These are phyloP conservation scores for Limnephilus auricula DNA, from an alignment of 2,888 invertebrate genomes.

Conservation along the genomic window DNA sequence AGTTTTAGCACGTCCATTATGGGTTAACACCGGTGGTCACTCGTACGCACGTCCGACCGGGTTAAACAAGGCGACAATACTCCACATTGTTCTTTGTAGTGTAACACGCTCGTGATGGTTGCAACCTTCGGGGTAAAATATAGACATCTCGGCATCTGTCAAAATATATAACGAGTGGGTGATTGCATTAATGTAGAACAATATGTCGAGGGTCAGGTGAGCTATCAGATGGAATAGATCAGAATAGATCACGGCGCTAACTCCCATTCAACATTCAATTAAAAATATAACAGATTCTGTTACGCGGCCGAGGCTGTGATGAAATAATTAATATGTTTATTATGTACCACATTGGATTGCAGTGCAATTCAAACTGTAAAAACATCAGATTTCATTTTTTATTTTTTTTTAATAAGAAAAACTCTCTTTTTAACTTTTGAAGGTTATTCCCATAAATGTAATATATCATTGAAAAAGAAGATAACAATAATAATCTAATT, in stretches of 20 bases:
- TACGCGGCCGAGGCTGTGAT: not conserved
- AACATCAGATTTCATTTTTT: too few species aligned
- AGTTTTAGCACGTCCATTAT: too few species aligned
- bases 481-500: too few species aligned
- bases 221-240: not conserved
- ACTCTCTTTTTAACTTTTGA: too few species aligned
- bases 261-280: not conserved
- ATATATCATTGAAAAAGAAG: too few species aligned
- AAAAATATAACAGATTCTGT: constrained; percentile 5
- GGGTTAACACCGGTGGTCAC: too few species aligned
- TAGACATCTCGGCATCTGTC: constrained; percentile 38
- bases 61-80: too few species aligned
- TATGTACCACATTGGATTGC: not conserved
- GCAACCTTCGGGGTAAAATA: constrained; percentile 30
- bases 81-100: constrained; percentile 21
- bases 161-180: constrained; percentile 32
- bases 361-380: not conserved
- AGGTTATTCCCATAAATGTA: too few species aligned
- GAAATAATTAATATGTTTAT: constrained; percentile 20
- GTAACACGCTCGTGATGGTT: constrained; percentile 20
- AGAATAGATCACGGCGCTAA: not conserved
- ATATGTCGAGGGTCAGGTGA: constrained; percentile 24
- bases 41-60: too few species aligned
- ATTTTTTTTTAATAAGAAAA: too few species aligned
- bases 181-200: not conserved